Evolutionary conservation across 2,797 vertebrate species (phyloP).

Genomic region (Gastrophryne carolinensis): DNA sequence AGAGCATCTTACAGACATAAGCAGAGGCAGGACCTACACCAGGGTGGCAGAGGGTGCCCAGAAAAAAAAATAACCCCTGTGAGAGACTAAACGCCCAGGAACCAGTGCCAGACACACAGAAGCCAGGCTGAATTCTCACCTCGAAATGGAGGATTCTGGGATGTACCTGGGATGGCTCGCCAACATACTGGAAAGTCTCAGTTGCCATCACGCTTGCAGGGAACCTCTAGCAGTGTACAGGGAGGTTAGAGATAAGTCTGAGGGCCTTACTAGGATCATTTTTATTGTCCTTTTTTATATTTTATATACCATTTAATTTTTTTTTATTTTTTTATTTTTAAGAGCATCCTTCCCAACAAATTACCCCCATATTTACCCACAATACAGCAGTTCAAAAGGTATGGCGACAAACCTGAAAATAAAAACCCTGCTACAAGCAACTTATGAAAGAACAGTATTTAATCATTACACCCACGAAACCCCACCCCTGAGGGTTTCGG

Average conservation of each 20-base stretch:
- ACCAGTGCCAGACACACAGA: conserved; percentile 26
- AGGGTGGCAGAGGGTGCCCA: neutral
- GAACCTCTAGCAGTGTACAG: neutral
- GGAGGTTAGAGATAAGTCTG: neutral
- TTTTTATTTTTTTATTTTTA: too few relatives aligned
- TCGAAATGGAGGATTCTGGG: neutral
- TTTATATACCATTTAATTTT: too few relatives aligned
- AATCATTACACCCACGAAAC: too few relatives aligned
- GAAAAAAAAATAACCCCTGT: conserved; percentile 5
- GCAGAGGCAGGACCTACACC: conserved; percentile 3
- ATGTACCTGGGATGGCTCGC: conserved; percentile 34
- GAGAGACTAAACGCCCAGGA: neutral
- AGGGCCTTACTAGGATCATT: neutral
- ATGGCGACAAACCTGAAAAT: too few relatives aligned
- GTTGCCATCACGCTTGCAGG: neutral
- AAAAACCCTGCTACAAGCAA: too few relatives aligned
- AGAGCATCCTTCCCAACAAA: too few relatives aligned
- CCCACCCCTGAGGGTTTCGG: too few relatives aligned
- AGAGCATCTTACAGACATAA: neutral
- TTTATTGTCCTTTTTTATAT: too few relatives aligned
- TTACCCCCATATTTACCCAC: too few relatives aligned
- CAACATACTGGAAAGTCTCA: conserved; percentile 2
- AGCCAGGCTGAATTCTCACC: conserved; percentile 3
- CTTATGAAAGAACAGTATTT: too few relatives aligned
- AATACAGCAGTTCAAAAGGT: too few relatives aligned